Evolutionary conservation across 2,888 invertebrate species (phyloP), one percentile per base, ranked within the genome.

Genomic region (Yponomeuta plumbellus): DNA sequence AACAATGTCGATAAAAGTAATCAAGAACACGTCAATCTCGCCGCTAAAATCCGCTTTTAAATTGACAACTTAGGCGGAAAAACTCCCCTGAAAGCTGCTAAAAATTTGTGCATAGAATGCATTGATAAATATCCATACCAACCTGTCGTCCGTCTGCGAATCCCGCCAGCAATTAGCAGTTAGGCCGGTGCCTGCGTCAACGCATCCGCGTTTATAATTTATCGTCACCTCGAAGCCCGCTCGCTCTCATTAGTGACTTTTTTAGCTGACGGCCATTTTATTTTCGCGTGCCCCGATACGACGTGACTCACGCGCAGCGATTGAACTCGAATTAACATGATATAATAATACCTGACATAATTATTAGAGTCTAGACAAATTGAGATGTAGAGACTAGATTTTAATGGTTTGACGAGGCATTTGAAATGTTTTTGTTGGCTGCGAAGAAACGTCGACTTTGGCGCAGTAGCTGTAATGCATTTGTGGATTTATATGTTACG

Each of bases 171-270:
- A 75, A 75, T 75, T 71, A 72, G 70, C 70, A 70, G 71, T 57
- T 68, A 20, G 56, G 80, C 79, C 81, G 81, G 80, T 81, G 81
- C 76, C 76, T 65, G 71, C 74, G 74, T 77, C 76, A 73, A 74
- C 81, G 79, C 80, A 81, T 86, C 80, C 79, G 78, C 70, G 72
- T 76, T 74, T 69, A 72, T 80, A 78, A 83, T 80, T 82, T 82
- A 85, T 81, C 69, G 74, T 72, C 70, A 69, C 70, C 70, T 72
- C 76, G 75, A 72, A 77, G 78, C 75, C 75, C 75, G 73, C 69
- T 76, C 76, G 79, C 77, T 75, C 84, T 86, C 82, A 85, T 86
- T 83, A 86, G 76, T 70, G 66, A 73, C 71, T 69, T 52, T 70
- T 68, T 69, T 81, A 80, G 76, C 67, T 71, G 73, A 70, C 73